Evolutionary conservation across 2,113 vertebrate species (phyloP), one percentile per base, ranked within the genome.

Genomic region (Neopipo cinnamomea): DNA sequence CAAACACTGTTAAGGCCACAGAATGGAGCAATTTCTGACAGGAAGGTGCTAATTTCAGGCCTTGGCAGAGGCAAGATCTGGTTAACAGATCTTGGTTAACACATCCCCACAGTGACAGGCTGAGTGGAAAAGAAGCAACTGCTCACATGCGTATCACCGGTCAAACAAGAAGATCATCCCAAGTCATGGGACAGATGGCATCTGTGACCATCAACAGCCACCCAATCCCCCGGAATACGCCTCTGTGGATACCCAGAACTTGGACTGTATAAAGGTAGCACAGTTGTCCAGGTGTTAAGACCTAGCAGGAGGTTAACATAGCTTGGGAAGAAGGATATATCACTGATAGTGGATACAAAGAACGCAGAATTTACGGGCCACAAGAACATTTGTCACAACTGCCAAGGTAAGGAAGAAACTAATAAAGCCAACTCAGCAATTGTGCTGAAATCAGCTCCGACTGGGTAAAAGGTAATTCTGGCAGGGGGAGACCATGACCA

Each of bases 121-220:
- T 16, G 20, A 0, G 2, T 46, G 53, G 46, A 46, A 49, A 75
- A 44, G 61, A 39, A 67, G 23, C 37, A 74, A 24, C 12, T 73
- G 37, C 33, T 67, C 23, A 52, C 6, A 44, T 1, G 3, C 3
- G 0, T 28, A 44, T 67, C 27, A 59, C 15, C 0, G 0, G 61
- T 30, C 52, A 50, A n/a, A 52, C 18, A 67, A 33, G 18, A 33
- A 22, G 4, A n/a, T 24, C 70, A 81, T 12, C 23, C 37, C 77
- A 67, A 46, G 19, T 67, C 30, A 67, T 14, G 61, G 44, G 44
- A 74, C 28, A 44, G 35, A 59, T 0, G 0, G 17, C 44, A 39
- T 9, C 44, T 59, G 46, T 3, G 15, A 46, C 37, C 68, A 67
- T 24, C 49, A 41, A 5, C 2, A 12, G 41, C 23, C 50, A 73